A percentile compares a stretch with the other conserved stretches of the same genome.
phyloP scores from a whole-genome alignment of 2,113 vertebrate species.

The Pseudorhombus dupliciocellatus region DNA sequence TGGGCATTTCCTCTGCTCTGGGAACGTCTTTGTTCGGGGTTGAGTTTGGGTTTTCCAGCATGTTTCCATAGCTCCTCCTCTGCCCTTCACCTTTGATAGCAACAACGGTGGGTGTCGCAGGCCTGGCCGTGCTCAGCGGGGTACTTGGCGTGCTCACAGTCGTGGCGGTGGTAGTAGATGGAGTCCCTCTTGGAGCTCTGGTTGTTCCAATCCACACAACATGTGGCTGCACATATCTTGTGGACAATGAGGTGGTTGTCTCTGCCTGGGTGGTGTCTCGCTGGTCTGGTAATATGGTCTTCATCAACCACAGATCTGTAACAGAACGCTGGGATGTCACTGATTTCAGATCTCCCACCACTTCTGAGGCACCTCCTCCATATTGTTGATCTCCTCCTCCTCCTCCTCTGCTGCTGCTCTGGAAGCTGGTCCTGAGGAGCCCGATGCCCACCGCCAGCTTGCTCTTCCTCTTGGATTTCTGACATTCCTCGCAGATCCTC shows the following conservation, averaged over 20 bases:
- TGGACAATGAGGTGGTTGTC: constrained; percentile 29
- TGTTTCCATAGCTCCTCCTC: constrained; percentile 68
- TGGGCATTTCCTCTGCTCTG: constrained; percentile 16
- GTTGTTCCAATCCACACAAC: constrained; percentile 36
- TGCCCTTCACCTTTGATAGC: constrained; percentile 36
- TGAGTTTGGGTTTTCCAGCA: constrained; percentile 80
- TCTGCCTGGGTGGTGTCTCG: constrained; percentile 55
- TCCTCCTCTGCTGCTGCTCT: constrained; percentile 48
- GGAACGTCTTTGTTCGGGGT: constrained; percentile 79
- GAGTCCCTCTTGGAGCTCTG: constrained; percentile 23
- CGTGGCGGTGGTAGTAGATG: neutral
- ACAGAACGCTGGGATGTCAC: constrained; percentile 51
- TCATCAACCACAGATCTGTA: constrained; percentile 36
- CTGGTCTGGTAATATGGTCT: constrained; percentile 74
- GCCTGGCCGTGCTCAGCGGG: constrained; percentile 21
- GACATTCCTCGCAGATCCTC: constrained; percentile 91
- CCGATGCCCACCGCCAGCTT: constrained; percentile 83
- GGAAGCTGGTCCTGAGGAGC: constrained; percentile 84
- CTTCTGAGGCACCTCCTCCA: constrained; percentile 41
- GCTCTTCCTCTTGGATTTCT: constrained; percentile 93
- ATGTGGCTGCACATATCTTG: constrained; percentile 31
- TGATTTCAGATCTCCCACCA: constrained; percentile 58
- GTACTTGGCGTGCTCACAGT: constrained; percentile 1
- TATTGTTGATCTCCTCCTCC: constrained; percentile 27
- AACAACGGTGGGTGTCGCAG: constrained; percentile 30